Evolutionary conservation across 2,113 vertebrate genomes (phyloP), one percentile per base, ranked within the genome.

Genomic region (Microtus richardsoni): DNA sequence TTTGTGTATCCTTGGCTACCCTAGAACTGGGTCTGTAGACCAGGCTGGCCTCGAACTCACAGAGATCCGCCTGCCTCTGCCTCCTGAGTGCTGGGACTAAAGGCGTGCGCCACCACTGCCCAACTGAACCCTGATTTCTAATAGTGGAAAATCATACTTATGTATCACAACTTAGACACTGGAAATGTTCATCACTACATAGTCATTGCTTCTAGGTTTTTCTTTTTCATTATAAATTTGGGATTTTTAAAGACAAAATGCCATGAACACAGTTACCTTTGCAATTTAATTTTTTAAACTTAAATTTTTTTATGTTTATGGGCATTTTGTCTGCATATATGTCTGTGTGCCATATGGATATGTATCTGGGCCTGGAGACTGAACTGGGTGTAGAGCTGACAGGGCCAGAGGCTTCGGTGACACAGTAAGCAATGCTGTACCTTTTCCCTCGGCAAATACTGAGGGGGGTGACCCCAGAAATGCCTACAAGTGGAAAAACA

Each of bases 371-470:
- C 36, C 79, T 60, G 52, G 24, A 39, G 52, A 24, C 78, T 58
- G 78, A 58, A 16, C 49, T 60, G 22, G 36, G 36, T 39, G 21
- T 26, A 26, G 36, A 39, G 79, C 22, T 60, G 79, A 39, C 54
- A 39, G 54, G n/a, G 80, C n/a, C 13, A 16, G 54, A 62, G 24
- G 54, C 82, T 24, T 84, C 58, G 60, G 54, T 86, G 70, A 58
- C 77, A 87, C 17, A 75, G 80, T 68, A 82, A 88, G 84, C 71
- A 75, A 73, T 64, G 17, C 39, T 84, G 21, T 44, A 39, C 68
- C 87, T 54, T 87, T 95, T 90, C 64, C 30, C 70, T 90, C 68
- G 73, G 90, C 60, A 73, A 73, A 24, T 89, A 28, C 64, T 95
- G 70, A 66, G 33, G 36, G 36, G 10, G 8, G 12, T 82, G 73